These are phyloP conservation scores for Tympanuchus pallidicinctus DNA, from an alignment of 2,113 vertebrate genomes.

Conservation along the genomic window DNA sequence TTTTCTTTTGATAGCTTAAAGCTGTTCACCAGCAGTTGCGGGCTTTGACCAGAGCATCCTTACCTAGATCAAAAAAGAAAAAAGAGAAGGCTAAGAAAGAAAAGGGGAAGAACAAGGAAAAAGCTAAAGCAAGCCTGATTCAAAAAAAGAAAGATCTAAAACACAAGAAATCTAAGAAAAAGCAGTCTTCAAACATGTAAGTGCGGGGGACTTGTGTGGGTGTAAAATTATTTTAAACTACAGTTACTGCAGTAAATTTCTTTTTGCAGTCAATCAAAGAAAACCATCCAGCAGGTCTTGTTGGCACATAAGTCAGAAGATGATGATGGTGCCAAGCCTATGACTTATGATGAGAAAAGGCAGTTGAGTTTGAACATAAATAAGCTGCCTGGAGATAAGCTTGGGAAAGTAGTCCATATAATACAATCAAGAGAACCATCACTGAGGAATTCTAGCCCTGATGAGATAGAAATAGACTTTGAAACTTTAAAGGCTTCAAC, in stretches of 20 bases:
- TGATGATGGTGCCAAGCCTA: constrained; percentile 74
- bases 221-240: constrained; percentile 26
- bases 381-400: constrained; percentile 89
- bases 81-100: constrained; percentile 77
- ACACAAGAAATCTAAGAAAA: constrained; percentile 71
- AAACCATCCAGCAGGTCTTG: constrained; percentile 53
- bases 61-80: constrained; percentile 81
- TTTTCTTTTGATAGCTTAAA: constrained; percentile 79
- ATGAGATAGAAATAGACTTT: constrained; percentile 91
- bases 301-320: constrained; percentile 69
- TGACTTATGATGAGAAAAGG: constrained; percentile 90
- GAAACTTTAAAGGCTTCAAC: constrained; percentile 89
- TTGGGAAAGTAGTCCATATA: constrained; percentile 85
- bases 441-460: constrained; percentile 75
- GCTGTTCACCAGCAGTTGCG: constrained; percentile 84
- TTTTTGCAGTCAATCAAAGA: constrained; percentile 76
- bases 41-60: constrained; percentile 78
- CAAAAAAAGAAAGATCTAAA: constrained; percentile 72
- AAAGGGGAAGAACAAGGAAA: constrained; percentile 71
- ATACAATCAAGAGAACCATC: constrained; percentile 86
- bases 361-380: constrained; percentile 88
- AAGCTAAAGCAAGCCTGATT: constrained; percentile 53
- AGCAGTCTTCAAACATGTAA: constrained; percentile 76
- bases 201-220: constrained; percentile 58
- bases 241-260: constrained; percentile 1